Conservation (phyloP, 2,888 invertebrate genomes). For the Mallateleia sp. region DNA sequence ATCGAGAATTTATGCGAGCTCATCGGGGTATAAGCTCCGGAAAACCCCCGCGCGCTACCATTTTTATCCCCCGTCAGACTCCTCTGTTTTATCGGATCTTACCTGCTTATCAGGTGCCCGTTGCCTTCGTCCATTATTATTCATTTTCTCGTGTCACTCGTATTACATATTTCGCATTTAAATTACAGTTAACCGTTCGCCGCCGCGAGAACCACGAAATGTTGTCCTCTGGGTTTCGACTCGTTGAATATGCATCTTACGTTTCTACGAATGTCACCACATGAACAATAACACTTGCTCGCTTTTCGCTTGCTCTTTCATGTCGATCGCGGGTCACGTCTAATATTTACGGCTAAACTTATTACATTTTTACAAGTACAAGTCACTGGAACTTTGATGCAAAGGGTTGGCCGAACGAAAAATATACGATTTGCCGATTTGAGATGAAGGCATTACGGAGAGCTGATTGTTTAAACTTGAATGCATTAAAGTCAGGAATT, state of each 20-base stretch:
- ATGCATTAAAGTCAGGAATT: neutral
- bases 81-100: conserved; percentile 37
- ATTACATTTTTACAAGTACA: too few relatives aligned
- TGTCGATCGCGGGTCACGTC: neutral
- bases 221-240: conserved; percentile 14
- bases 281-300: conserved; percentile 3
- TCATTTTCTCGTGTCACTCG: conserved; percentile 46
- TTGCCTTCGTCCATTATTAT: conserved; percentile 43
- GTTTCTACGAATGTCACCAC: conserved; percentile 20
- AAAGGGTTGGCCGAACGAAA: too few relatives aligned
- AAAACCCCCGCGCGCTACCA: conserved; percentile 5
- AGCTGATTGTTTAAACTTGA: too few relatives aligned
- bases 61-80: conserved; percentile 34
- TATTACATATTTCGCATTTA: conserved; percentile 57
- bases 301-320: conserved; percentile 2
- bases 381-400: too few relatives aligned
- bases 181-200: conserved; percentile 42
- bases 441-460: too few relatives aligned
- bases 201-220: conserved; percentile 18
- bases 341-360: conserved; percentile 4
- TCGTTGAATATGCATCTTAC: conserved; percentile 63
- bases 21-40: conserved; percentile 72
- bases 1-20: conserved; percentile 79
- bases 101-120: conserved; percentile 48
- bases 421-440: too few relatives aligned